Evolutionary conservation across 2,113 vertebrate genomes (phyloP).

Genomic region (Bolborhynchus lineola): DNA sequence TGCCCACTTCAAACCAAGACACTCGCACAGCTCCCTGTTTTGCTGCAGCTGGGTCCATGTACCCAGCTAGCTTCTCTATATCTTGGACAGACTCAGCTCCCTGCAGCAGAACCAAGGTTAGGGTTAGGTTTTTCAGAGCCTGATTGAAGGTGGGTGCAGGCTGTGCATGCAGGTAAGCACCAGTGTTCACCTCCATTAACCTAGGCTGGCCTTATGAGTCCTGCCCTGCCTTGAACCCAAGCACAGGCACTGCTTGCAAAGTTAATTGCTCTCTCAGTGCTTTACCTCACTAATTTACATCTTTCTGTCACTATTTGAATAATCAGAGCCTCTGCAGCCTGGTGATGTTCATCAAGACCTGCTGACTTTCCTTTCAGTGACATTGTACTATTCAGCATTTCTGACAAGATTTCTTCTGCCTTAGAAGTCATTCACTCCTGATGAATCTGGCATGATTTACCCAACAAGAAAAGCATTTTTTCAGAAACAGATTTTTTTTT

Average conservation of each 20-base stretch:
- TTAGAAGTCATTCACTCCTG: neutral
- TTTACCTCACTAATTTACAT: constrained; percentile 9
- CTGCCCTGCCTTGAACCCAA: neutral
- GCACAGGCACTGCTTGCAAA: neutral
- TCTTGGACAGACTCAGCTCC: neutral
- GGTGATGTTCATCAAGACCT: neutral
- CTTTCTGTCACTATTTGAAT: neutral
- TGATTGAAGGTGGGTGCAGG: neutral
- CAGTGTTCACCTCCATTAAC: neutral
- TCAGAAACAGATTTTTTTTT: neutral
- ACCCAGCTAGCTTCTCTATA: neutral
- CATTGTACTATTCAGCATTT: neutral
- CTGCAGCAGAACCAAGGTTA: neutral
- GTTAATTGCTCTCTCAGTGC: neutral
- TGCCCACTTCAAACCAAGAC: neutral
- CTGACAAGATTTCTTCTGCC: neutral
- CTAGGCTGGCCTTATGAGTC: neutral
- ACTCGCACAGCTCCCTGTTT: accelerated
- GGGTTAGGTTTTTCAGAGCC: neutral
- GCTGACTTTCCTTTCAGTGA: neutral
- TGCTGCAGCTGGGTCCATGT: neutral
- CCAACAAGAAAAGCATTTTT: neutral
- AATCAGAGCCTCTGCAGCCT: neutral
- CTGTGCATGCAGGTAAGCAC: neutral
- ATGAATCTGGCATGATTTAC: neutral